phyloP scores from a whole-genome alignment of 2,888 invertebrate species.

The Nebria brevicollis region DNA sequence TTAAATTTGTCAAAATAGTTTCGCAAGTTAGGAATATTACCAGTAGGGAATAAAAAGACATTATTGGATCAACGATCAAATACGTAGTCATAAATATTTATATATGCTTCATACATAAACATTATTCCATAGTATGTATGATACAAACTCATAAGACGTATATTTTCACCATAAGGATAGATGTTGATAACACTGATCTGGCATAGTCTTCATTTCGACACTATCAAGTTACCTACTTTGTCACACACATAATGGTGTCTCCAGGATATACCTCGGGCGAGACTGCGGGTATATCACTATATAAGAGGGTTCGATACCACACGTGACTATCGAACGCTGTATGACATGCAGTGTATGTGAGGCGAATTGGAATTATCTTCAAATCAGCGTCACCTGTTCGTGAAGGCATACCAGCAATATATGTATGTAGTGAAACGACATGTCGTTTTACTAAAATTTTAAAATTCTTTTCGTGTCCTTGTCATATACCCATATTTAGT shows the following conservation, averaged over 20 bases:
- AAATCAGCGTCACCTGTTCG: constrained; percentile 37
- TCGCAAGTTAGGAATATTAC: not conserved
- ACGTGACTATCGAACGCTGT: not conserved
- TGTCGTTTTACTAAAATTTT: constrained; percentile 28
- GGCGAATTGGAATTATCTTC: constrained; percentile 39
- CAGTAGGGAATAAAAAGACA: not conserved
- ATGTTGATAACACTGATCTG: not conserved
- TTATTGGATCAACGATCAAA: not conserved
- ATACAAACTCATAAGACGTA: not conserved
- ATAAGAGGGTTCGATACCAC: constrained; percentile 3
- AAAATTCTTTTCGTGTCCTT: constrained; percentile 35
- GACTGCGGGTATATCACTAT: not conserved
- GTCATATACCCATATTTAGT: constrained; percentile 29
- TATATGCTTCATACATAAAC: not conserved
- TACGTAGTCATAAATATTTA: not conserved
- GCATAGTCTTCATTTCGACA: not conserved
- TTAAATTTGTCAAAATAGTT: too few species aligned
- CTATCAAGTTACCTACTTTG: not conserved
- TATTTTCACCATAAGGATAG: not conserved
- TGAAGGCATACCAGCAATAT: constrained; percentile 17
- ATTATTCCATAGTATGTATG: not conserved
- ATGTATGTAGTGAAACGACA: constrained; percentile 11
- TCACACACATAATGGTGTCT: not conserved
- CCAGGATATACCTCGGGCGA: not conserved
- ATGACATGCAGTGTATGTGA: not conserved